Evolutionary conservation across 1,140 invertebrate species (phyloP).

Genomic region (Calephelis virginiensis): DNA sequence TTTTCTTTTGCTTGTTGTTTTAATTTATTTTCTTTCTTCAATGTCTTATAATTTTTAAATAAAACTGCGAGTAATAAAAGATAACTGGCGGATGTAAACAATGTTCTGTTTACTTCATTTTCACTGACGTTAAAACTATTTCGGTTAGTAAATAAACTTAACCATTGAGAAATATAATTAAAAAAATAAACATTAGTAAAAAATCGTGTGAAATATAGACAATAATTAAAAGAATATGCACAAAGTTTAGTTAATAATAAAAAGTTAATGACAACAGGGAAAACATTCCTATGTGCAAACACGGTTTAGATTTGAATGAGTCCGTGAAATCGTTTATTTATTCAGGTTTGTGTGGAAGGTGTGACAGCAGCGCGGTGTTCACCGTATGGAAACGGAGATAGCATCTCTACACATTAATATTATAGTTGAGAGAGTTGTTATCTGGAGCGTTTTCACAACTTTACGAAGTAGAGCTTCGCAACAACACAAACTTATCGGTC

Average conservation of each 20-base stretch:
- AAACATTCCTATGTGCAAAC: conserved; percentile 2
- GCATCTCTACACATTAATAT: conserved; percentile 44
- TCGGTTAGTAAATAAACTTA: too few species aligned
- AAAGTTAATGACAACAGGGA: conserved; percentile 3
- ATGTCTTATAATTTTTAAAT: too few species aligned
- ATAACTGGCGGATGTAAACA: too few species aligned
- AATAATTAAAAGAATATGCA: too few species aligned
- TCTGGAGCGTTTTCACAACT: conserved; percentile 54
- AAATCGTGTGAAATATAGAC: too few species aligned
- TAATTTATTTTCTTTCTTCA: too few species aligned
- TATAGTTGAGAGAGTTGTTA: conserved; percentile 50
- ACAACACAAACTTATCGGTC: conserved; percentile 44
- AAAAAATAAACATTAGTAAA: too few species aligned
- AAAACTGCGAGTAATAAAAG: too few species aligned
- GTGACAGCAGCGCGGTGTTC: conserved; percentile 35
- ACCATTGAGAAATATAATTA: too few species aligned
- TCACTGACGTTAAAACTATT: too few species aligned
- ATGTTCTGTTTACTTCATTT: too few species aligned
- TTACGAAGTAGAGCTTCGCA: conserved; percentile 40
- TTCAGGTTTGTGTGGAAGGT: conserved; percentile 36
- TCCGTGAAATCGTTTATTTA: conserved; percentile 48
- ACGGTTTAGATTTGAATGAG: conserved; percentile 28
- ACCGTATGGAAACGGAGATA: conserved; percentile 39
- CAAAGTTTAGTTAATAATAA: not conserved
- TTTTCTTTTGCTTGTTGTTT: too few species aligned